phyloP scores from a whole-genome alignment of 2,888 invertebrate species.

The Lordiphosa andalusiaca region DNA sequence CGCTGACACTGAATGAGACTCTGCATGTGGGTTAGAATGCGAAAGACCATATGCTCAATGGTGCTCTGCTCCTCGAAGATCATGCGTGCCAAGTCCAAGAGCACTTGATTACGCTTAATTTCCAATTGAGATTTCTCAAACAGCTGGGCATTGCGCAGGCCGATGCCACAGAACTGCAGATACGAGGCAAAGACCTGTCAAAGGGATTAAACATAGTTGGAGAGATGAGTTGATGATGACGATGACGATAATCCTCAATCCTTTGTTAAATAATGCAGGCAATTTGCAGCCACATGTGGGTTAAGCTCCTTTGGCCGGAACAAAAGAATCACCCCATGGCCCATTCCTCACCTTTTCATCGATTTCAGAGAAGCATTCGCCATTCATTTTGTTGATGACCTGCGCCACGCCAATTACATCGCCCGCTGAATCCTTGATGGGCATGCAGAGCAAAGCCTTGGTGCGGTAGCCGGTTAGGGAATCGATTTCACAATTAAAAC shows the following conservation, averaged over 20 bases:
- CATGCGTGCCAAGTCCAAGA: constrained; percentile 96
- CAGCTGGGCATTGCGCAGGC: constrained; percentile 95
- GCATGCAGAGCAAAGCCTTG: constrained; percentile 95
- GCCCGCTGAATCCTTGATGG: constrained; percentile 95
- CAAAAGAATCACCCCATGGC: constrained; percentile 37
- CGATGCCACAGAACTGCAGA: constrained; percentile 97
- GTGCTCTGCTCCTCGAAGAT: constrained; percentile 98
- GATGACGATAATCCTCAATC: constrained; percentile 23
- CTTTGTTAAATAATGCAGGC: constrained; percentile 66
- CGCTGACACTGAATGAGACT: constrained; percentile 96
- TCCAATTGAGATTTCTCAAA: constrained; percentile 97
- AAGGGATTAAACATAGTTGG: neutral
- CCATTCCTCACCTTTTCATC: constrained; percentile 86
- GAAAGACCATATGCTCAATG: constrained; percentile 95
- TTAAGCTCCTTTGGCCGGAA: constrained; percentile 20
- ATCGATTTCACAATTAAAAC: constrained; percentile 97
- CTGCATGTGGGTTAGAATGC: constrained; percentile 96
- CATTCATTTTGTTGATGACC: constrained; percentile 94
- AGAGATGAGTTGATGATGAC: too few relatives aligned
- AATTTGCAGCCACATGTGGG: constrained; percentile 42
- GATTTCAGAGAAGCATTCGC: constrained; percentile 89
- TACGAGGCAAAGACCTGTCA: constrained; percentile 91
- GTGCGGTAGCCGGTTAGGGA: constrained; percentile 95
- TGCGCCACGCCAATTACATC: constrained; percentile 98
- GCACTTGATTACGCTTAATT: constrained; percentile 96